Conservation (phyloP, 2,797 vertebrate species). For the Lindbergichthys nudifrons region DNA sequence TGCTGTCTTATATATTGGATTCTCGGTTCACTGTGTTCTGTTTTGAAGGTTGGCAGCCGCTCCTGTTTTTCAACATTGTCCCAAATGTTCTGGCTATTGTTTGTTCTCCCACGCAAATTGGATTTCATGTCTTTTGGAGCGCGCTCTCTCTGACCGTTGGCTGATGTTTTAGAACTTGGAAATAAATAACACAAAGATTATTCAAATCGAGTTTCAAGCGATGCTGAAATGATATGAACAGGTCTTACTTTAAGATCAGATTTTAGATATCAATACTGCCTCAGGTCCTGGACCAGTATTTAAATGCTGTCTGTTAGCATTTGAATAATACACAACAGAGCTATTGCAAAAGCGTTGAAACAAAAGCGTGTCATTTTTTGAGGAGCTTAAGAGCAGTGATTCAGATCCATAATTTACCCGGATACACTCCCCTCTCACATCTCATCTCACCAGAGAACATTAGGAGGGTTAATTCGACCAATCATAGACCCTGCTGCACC, state of each 20-base stretch:
- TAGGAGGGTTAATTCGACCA: constrained; percentile 65
- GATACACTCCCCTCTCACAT: constrained; percentile 53
- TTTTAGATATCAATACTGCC: neutral
- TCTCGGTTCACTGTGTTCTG: constrained; percentile 36
- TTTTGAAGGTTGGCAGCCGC: constrained; percentile 48
- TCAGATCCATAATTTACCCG: constrained; percentile 24
- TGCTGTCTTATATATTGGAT: constrained; percentile 38
- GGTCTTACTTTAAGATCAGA: constrained; percentile 1
- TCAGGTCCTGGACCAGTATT: constrained; percentile 8
- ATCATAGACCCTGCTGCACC: constrained; percentile 64
- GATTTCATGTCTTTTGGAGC: constrained; percentile 56
- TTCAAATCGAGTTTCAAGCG: constrained; percentile 3
- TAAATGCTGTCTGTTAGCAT: constrained; percentile 32
- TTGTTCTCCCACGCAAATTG: constrained; percentile 61
- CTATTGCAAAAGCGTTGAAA: neutral
- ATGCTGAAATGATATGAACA: neutral
- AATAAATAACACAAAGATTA: constrained; percentile 18
- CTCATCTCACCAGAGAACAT: constrained; percentile 55
- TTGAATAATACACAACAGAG: constrained; percentile 28
- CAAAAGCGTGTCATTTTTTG: constrained; percentile 17
- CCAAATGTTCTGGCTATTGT: constrained; percentile 61
- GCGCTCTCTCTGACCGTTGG: constrained; percentile 34
- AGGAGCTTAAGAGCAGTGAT: constrained; percentile 30
- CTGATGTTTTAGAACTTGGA: constrained; percentile 25
- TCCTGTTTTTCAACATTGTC: constrained; percentile 51